Evolutionary conservation across 2,113 vertebrate genomes (phyloP), one percentile per base, ranked within the genome.

Genomic region (Hydropotes inermis): DNA sequence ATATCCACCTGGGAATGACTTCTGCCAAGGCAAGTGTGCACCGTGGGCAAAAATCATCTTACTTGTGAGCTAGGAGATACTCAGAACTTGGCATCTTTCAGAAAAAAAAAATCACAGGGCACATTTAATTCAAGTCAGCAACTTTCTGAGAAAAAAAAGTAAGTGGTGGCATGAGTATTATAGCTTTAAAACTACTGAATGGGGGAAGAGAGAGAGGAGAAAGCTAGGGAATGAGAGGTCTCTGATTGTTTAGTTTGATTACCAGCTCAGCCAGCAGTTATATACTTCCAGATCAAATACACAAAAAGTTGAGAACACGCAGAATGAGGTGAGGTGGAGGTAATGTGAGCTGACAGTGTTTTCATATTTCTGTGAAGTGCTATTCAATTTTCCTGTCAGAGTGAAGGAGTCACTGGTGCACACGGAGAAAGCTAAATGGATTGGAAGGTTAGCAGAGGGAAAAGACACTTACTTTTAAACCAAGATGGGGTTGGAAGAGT

Each of bases 271-370:
- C 30, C 55, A 21, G 70, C 23, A 90, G 50, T 61, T 61, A 58
- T 0, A 3, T 1, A 50, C 67, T 27, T 94, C 28, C 43, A 83
- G 76, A 97, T 94, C 85, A 96, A 81, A 39, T 89, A 21, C 7
- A 74, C 3, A 9, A 45, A 52, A 45, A 43, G 39, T 47, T 94
- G 89, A 54, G 83, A 25, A 86, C 28, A 52, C 1, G 23, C 30
- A 88, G 82, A 94, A 97, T 47, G 23, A 94, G 90, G 74, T 21
- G 11, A 89, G 12, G 11, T 78, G 88, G 33, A 39, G 70, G 52
- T 98, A 97, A 97, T 91, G 21, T 15, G 81, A 83, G 81, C 81
- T 97, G 96, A 78, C 97, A 95, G 79, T 92, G 94, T 96, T 98
- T 98, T 89, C 76, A n/a, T 94, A 84, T 93, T 97, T 97, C 87